Conservation (phyloP, 2,888 invertebrate species). For the Thumatha senex region DNA sequence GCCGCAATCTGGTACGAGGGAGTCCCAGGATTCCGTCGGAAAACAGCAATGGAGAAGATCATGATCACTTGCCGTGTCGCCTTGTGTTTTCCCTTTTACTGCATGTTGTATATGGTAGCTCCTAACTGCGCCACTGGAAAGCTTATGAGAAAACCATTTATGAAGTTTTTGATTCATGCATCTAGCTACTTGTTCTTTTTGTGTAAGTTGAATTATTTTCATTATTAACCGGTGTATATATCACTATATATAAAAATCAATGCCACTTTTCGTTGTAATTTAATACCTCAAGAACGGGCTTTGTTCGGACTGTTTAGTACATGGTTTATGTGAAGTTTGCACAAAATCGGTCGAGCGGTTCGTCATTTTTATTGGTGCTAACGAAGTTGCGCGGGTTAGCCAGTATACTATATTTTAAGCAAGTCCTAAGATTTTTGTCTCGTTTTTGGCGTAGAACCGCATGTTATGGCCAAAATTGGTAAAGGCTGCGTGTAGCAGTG, state of each 20-base stretch:
- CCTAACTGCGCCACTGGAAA: conserved; percentile 92
- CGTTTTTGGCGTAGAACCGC: too few relatives aligned
- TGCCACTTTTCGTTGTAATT: too few relatives aligned
- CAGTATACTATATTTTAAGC: too few relatives aligned
- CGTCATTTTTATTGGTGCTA: too few relatives aligned
- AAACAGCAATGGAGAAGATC: conserved; percentile 88
- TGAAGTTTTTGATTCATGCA: conserved; percentile 98
- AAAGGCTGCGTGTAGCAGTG: too few relatives aligned
- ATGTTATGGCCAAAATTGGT: too few relatives aligned
- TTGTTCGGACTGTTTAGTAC: background rate
- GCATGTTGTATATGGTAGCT: conserved; percentile 91
- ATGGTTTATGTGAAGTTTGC: too few relatives aligned
- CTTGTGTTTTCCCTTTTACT: conserved; percentile 93
- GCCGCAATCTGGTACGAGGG: conserved; percentile 98
- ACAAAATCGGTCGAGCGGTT: too few relatives aligned
- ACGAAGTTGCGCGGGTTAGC: background rate
- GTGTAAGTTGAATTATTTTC: conserved; percentile 89
- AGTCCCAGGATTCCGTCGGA: conserved; percentile 95
- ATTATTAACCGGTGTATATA: too few relatives aligned
- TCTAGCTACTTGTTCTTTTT: conserved; percentile 97
- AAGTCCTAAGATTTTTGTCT: too few relatives aligned
- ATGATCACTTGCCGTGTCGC: conserved; percentile 90
- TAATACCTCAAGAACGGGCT: too few relatives aligned
- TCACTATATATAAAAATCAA: too few relatives aligned
- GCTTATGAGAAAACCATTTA: conserved; percentile 96